Percentiles rank a stretch among this genome's conserved stretches.
Conservation (phyloP, 2,888 invertebrate species). For the Antheraea yamamai region DNA sequence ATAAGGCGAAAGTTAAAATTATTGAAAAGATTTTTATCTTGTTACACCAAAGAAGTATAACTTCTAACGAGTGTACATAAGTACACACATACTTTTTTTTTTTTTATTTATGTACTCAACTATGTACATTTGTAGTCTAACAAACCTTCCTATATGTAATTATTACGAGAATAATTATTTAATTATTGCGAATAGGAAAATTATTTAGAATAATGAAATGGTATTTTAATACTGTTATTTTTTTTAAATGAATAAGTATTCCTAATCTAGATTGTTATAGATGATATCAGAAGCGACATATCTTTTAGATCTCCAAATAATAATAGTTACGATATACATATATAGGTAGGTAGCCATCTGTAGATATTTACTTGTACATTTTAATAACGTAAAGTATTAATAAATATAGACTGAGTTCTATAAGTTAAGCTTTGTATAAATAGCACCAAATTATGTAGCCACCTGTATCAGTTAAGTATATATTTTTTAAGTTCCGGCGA, state of each 20-base stretch:
- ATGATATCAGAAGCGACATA: slow-evolving; percentile 43
- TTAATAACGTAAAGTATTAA: slow-evolving; percentile 55
- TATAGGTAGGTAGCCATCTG: slow-evolving; percentile 25
- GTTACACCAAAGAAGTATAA: too few species aligned
- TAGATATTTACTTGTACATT: slow-evolving; percentile 32
- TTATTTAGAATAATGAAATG: slow-evolving; percentile 23
- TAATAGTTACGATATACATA: slow-evolving; percentile 39
- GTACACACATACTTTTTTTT: too few species aligned
- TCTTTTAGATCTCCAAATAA: slow-evolving; percentile 42
- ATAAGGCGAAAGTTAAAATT: too few species aligned
- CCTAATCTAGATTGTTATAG: slow-evolving; percentile 18
- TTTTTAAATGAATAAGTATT: slow-evolving; percentile 21
- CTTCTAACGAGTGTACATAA: too few species aligned
- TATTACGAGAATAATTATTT: background rate
- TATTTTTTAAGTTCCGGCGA: slow-evolving; percentile 31
- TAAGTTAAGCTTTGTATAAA: slow-evolving; percentile 59
- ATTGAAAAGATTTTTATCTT: too few species aligned
- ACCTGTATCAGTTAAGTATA: slow-evolving; percentile 32
- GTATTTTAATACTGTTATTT: slow-evolving; percentile 32
- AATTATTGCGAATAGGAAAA: background rate
- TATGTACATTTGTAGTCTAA: background rate
- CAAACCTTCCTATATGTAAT: background rate
- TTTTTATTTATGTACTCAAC: background rate
- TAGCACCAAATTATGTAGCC: slow-evolving; percentile 37
- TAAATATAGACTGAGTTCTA: slow-evolving; percentile 70